Base-by-base conservation (phyloP, 2,113 vertebrate genomes). In the Crotophaga sulcirostris region DNA sequence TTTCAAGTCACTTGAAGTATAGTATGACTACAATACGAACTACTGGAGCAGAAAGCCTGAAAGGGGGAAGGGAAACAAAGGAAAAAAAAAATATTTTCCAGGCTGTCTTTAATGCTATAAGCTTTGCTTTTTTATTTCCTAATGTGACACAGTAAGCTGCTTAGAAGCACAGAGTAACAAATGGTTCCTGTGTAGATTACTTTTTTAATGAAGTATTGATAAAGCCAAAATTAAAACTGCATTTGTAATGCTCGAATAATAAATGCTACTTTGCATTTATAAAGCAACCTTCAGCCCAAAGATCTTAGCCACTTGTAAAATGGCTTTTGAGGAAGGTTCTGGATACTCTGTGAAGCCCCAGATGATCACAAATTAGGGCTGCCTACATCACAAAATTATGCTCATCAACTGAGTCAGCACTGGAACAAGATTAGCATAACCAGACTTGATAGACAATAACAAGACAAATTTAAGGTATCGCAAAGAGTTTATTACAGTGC, bases 351-450 rank as follows among this genome's bases (percentile, higher is more conserved):
- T 31, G 79, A 93, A 94, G 51, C 24, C 76, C 47, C 47, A 67
- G 75, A 89, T 42, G 44, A 88, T 81, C 79, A 89, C 34, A 2
- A 94, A 88, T 83, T 91, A 90, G 82, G 72, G 72, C 85, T 94
- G 93, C 85, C 94, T 93, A 93, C 87, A 78, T 81, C 33, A 68
- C 44, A 80, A 92, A 90, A 90, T 93, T 74, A 77, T 40, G n/a
- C 69, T 96, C 62, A 88, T 96, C 87, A 81, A 88, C 80, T 96
- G 94, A 94, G 85, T 96, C 94, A 96, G 94, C 79, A 81, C 42
- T 78, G 60, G 64, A 91, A 90, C 42, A 88, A 88, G 74, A 94
- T 91, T 70, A 94, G 68, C 60, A 59, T 90, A 91, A 66, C 58
- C 85, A 80, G 78, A 86, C 63, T 77, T 93, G 87, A 81, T 60